phyloP scores from a whole-genome alignment of 1,140 invertebrate genomes.

The Drosophila burlai region DNA sequence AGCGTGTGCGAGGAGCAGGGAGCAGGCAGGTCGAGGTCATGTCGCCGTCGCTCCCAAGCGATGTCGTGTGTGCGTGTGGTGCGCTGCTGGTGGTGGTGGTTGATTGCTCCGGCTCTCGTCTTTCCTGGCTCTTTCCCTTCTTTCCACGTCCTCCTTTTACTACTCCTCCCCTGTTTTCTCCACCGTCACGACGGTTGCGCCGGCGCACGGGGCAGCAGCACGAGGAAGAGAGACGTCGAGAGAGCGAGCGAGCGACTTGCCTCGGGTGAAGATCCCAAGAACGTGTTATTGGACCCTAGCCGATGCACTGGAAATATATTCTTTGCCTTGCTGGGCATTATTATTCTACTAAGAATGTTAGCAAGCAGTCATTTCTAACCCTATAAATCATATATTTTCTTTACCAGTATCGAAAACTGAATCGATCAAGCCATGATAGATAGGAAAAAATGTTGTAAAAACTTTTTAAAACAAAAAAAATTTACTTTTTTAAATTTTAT shows the following conservation, averaged over 20 bases:
- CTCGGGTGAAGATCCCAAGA: conserved; percentile 23
- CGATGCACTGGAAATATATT: conserved; percentile 31
- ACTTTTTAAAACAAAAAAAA: neutral
- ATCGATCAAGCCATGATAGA: neutral
- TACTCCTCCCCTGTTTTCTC: conserved; percentile 18
- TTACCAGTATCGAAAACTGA: neutral
- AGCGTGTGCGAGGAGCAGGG: conserved; percentile 55
- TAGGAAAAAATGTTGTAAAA: neutral
- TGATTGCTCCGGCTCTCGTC: conserved; percentile 48
- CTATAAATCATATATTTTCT: neutral
- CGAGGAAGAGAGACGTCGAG: conserved; percentile 50
- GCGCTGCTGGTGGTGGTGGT: conserved; percentile 51
- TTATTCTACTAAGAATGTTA: neutral
- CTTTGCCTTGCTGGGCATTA: neutral
- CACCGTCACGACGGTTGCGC: conserved; percentile 48
- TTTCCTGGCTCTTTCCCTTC: conserved; percentile 40
- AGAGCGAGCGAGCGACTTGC: conserved; percentile 33
- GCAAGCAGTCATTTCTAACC: neutral
- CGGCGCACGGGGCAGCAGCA: conserved; percentile 64
- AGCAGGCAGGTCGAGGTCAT: conserved; percentile 72
- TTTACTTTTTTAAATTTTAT: too few relatives aligned
- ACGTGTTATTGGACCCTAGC: conserved; percentile 43
- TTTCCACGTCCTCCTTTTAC: neutral
- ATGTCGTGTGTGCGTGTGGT: conserved; percentile 66
- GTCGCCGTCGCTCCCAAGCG: conserved; percentile 47